phyloP scores from a whole-genome alignment of 2,888 invertebrate genomes.

The Eilema caniola region DNA sequence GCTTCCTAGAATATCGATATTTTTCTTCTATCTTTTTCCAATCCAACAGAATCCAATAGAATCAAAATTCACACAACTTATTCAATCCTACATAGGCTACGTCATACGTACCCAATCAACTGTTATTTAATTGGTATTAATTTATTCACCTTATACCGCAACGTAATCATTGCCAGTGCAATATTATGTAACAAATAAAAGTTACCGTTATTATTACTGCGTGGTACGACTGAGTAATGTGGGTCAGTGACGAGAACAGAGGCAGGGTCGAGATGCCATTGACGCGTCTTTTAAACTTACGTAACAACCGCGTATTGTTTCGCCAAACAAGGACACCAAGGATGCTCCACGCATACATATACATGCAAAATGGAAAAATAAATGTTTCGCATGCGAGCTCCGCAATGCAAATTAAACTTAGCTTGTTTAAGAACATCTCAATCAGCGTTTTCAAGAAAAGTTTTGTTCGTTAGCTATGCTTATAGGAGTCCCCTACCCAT shows the following conservation, averaged over 20 bases:
- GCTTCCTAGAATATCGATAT: background rate
- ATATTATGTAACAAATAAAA: constrained; percentile 72
- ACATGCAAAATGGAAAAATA: constrained; percentile 47
- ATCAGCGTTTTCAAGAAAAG: constrained; percentile 17
- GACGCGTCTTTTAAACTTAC: constrained; percentile 77
- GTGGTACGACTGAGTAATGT: constrained; percentile 77
- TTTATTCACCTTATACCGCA: constrained; percentile 55
- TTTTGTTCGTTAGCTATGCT: constrained; percentile 7
- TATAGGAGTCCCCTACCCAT: constrained; percentile 12
- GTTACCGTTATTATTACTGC: constrained; percentile 79
- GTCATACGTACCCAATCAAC: constrained; percentile 27
- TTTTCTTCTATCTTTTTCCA: background rate
- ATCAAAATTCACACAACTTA: background rate
- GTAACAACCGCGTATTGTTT: constrained; percentile 78
- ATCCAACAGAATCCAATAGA: background rate
- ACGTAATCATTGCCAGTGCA: constrained; percentile 65
- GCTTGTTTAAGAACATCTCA: constrained; percentile 16
- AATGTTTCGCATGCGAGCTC: constrained; percentile 41
- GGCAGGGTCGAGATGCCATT: constrained; percentile 85
- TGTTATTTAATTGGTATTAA: constrained; percentile 44
- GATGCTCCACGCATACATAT: constrained; percentile 57
- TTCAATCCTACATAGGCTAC: constrained; percentile 12
- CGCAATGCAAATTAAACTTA: constrained; percentile 40
- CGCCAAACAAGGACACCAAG: constrained; percentile 68
- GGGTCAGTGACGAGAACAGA: constrained; percentile 84